phyloP scores from a whole-genome alignment of 2,797 vertebrate genomes.

The Mormyrus hasselquistii region DNA sequence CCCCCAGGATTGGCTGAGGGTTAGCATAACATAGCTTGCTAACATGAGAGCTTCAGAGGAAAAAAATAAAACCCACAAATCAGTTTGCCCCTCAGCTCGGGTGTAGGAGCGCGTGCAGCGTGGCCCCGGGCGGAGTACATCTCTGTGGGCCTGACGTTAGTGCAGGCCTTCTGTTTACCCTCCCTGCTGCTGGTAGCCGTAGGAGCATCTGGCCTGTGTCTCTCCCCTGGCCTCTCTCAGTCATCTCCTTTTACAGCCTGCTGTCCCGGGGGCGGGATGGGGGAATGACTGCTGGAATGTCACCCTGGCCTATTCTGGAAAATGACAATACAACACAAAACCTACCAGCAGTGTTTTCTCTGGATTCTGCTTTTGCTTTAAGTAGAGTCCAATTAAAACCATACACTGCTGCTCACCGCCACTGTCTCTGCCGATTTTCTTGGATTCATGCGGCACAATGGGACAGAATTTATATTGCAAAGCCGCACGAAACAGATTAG shows the following conservation, averaged over 20 bases:
- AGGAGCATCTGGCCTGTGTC: constrained; percentile 58
- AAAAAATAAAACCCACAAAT: background rate
- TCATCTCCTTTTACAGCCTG: constrained; percentile 65
- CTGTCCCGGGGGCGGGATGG: constrained; percentile 33
- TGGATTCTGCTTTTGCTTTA: background rate
- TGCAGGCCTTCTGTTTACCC: constrained; percentile 52
- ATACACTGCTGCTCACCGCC: background rate
- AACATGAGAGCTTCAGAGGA: background rate
- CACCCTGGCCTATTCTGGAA: background rate
- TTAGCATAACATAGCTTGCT: background rate
- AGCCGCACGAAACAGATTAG: background rate
- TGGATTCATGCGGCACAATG: background rate
- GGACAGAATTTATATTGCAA: background rate
- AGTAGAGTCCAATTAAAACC: background rate
- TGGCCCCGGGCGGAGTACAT: background rate
- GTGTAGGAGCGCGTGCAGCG: background rate
- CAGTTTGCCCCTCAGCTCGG: background rate
- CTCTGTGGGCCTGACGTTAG: constrained; percentile 45
- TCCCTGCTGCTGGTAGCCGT: constrained; percentile 55
- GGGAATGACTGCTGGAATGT: background rate
- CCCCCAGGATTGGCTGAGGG: background rate
- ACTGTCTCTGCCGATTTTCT: background rate
- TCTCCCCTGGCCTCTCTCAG: constrained; percentile 40
- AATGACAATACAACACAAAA: background rate
- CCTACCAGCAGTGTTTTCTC: background rate